Evolutionary conservation across 2,113 vertebrate species (phyloP).

Genomic region (Lutjanus erythropterus): DNA sequence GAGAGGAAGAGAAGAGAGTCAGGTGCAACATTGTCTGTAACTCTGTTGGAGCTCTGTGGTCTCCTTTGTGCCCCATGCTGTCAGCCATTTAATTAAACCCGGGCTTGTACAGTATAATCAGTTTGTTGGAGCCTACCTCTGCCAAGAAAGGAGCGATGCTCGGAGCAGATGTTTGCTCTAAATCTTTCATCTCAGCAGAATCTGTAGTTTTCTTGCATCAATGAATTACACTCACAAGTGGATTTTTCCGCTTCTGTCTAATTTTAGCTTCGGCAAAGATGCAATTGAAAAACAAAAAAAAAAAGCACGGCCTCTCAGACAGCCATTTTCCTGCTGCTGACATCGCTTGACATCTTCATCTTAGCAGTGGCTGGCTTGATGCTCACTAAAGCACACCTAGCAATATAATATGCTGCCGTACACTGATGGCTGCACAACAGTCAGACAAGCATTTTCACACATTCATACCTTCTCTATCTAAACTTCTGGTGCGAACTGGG

Average conservation of each 20-base stretch:
- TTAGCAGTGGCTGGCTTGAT: neutral
- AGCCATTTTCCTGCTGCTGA: slow-evolving; percentile 13
- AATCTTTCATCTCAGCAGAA: slow-evolving; percentile 54
- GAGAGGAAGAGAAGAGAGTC: slow-evolving; percentile 35
- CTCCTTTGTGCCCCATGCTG: slow-evolving; percentile 55
- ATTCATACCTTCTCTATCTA: neutral
- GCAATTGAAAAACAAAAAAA: slow-evolving; percentile 31
- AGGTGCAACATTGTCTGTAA: slow-evolving; percentile 43
- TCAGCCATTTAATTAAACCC: slow-evolving; percentile 77
- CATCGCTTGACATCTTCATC: slow-evolving; percentile 19
- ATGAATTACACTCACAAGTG: slow-evolving; percentile 50
- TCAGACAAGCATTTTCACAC: neutral
- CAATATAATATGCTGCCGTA: neutral
- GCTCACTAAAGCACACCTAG: slow-evolving; percentile 15
- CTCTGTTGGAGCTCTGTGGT: slow-evolving; percentile 45
- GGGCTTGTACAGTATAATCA: slow-evolving; percentile 57
- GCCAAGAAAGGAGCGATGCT: slow-evolving; percentile 35
- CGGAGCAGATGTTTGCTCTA: slow-evolving; percentile 64
- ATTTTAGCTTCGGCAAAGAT: slow-evolving; percentile 57
- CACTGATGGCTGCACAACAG: slow-evolving; percentile 2
- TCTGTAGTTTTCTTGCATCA: slow-evolving; percentile 39
- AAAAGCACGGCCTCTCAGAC: neutral
- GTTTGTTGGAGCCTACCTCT: slow-evolving; percentile 47
- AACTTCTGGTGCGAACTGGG: neutral
- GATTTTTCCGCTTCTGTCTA: slow-evolving; percentile 42